Conservation (phyloP, 1,140 invertebrate species). For the Trichomalopsis sarcophagae region DNA sequence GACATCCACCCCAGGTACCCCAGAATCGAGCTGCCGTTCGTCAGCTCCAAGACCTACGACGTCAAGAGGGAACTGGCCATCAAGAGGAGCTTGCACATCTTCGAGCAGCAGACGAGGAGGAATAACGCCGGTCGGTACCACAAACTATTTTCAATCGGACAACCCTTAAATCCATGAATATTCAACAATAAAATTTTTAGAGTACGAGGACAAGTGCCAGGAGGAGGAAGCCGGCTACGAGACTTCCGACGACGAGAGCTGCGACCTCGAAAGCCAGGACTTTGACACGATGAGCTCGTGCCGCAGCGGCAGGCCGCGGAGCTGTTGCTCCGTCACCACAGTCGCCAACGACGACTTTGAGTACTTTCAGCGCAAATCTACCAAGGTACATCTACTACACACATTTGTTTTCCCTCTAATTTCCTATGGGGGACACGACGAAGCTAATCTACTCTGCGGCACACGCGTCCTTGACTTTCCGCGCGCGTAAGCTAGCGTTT, state of each 20-base stretch:
- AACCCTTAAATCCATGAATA: not conserved
- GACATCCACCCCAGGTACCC: slow-evolving; percentile 63
- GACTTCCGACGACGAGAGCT: slow-evolving; percentile 73
- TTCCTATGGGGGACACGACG: not conserved
- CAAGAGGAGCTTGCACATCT: slow-evolving; percentile 16
- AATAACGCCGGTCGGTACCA: slow-evolving; percentile 30
- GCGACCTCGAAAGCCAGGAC: slow-evolving; percentile 68
- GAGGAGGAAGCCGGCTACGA: slow-evolving; percentile 66
- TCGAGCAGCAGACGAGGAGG: slow-evolving; percentile 33
- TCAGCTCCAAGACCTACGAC: slow-evolving; percentile 64
- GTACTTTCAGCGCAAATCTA: slow-evolving; percentile 75
- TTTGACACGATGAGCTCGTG: slow-evolving; percentile 76
- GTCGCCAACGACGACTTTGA: slow-evolving; percentile 82
- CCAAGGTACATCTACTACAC: slow-evolving; percentile 59
- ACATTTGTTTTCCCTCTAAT: not conserved
- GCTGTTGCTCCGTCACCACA: slow-evolving; percentile 79
- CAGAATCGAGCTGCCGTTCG: slow-evolving; percentile 43
- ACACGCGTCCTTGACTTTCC: slow-evolving; percentile 1
- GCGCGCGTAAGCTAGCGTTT: not conserved
- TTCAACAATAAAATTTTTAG: not conserved
- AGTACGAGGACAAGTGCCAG: slow-evolving; percentile 36
- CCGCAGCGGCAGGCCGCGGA: slow-evolving; percentile 73
- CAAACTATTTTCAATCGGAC: not conserved
- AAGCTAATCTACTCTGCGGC: not conserved
- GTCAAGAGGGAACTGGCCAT: slow-evolving; percentile 58